A percentile compares a stretch with the other conserved stretches of the same genome.
Evolutionary conservation across 2,113 vertebrate genomes (phyloP).

Genomic region (Hiodon alosoides): DNA sequence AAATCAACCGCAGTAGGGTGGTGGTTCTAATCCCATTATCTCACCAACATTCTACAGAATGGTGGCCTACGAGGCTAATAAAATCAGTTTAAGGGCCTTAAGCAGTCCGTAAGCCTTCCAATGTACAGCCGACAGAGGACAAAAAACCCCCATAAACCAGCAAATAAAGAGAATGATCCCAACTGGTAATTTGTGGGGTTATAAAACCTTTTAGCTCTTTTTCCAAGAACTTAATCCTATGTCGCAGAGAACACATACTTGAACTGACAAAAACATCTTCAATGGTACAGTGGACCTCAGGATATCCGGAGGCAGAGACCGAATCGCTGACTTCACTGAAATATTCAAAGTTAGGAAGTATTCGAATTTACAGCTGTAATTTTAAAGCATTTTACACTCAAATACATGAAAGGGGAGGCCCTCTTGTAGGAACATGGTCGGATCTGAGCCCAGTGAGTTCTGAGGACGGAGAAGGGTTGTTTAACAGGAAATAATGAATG

Average conservation of each 20-base stretch:
- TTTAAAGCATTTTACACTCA: not conserved
- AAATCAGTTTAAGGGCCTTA: constrained; percentile 19
- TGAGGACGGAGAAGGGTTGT: not conserved
- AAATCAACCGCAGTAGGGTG: not conserved
- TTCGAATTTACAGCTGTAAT: not conserved
- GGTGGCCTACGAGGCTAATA: not conserved
- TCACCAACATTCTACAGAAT: not conserved
- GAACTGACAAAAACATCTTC: not conserved
- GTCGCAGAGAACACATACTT: not conserved
- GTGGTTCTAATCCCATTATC: not conserved
- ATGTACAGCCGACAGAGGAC: constrained; percentile 24
- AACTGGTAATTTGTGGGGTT: not conserved
- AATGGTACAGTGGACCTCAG: not conserved
- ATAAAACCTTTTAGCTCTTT: not conserved
- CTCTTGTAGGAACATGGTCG: constrained; percentile 12
- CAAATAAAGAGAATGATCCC: not conserved
- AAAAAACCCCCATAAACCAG: not conserved
- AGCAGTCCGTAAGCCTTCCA: constrained; percentile 9
- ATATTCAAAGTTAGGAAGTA: not conserved
- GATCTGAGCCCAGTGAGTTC: not conserved
- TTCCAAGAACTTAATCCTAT: not conserved
- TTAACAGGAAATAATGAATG: constrained; percentile 26
- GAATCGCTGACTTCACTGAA: not conserved
- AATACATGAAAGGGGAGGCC: not conserved
- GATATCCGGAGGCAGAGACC: not conserved